Percentiles rank a stretch among this genome's conserved stretches.
These are phyloP conservation scores for Papilio gigon DNA, from an alignment of 2,888 invertebrate species.

Conservation along the genomic window DNA sequence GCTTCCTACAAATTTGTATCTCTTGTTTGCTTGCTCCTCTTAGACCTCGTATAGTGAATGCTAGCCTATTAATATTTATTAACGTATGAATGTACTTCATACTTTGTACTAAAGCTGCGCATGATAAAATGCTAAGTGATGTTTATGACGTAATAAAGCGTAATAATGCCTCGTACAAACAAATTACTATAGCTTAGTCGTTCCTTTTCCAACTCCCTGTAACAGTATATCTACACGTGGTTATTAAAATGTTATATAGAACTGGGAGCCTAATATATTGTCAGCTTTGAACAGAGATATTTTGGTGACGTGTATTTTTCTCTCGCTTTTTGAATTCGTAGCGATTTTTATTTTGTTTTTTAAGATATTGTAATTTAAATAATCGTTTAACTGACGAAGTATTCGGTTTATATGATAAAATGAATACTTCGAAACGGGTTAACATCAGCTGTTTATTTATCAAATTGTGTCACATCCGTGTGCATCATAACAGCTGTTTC, in stretches of 20 bases:
- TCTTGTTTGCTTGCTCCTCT: slow-evolving; percentile 73
- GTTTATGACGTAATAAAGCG: slow-evolving; percentile 74
- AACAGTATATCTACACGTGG: neutral
- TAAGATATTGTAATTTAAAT: too few species aligned
- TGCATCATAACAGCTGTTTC: slow-evolving; percentile 22
- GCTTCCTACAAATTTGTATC: slow-evolving; percentile 68
- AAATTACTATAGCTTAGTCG: slow-evolving; percentile 56
- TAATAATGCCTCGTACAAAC: slow-evolving; percentile 61
- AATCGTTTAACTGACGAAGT: neutral
- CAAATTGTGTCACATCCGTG: slow-evolving; percentile 33
- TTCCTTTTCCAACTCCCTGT: slow-evolving; percentile 29
- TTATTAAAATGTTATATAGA: neutral
- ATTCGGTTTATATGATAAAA: neutral
- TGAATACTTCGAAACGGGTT: neutral
- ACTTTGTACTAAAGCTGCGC: slow-evolving; percentile 63
- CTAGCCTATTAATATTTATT: slow-evolving; percentile 78
- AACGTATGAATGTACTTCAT: slow-evolving; percentile 68
- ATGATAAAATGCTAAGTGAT: slow-evolving; percentile 75
- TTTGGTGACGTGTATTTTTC: neutral
- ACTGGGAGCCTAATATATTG: neutral
- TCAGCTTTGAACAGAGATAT: neutral
- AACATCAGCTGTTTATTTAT: slow-evolving; percentile 17
- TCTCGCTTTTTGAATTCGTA: neutral
- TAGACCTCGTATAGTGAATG: slow-evolving; percentile 79
- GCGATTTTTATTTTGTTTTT: neutral